Base-by-base conservation (phyloP, 2,113 vertebrate species). In the Actenoides hombroni region DNA sequence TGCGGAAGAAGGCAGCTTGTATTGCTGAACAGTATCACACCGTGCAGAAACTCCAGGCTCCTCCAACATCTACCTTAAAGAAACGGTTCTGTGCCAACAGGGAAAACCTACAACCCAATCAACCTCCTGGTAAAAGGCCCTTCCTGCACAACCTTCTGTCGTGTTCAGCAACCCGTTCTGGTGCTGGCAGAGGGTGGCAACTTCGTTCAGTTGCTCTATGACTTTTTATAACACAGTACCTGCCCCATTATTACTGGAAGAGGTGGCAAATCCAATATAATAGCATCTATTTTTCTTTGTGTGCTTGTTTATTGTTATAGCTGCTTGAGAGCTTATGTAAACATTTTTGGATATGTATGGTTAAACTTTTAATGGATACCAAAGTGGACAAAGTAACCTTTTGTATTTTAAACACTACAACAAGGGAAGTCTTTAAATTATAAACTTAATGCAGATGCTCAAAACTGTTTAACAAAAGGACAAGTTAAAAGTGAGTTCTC, bases 31-130 rank as follows among this genome's bases (percentile, higher is more conserved):
- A 98, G 87, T 98, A 98, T 51, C 97, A 98, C 15, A 96, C 98
- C 0, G 97, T 98, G 31, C 95, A 97, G 7, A 98, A 96, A 56
- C 93, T 97, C 70, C 92, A 98, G 76, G 90, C 90, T 42, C 97
- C 98, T 20, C 93, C 97, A 4, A 86, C 95, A 24, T 95, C 97
- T 17, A 94, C 97, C 78, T 79, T 95, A n/a, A 99, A 99, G 97
- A 99, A 99, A 96, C 98, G 99, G 19, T 97, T 98, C 84, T 96
- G 97, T 48, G 91, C 96, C 29, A 97, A 98, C 89, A 93, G 96
- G 25, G 99, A 99, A 91, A 99, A 99, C 90, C 80, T 98, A 9
- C 98, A 98, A 35, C 99, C 98, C 35, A 97, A 97, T 16, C 97
- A 98, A 11, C 98, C 98, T 17, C 98, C 98, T 13, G 97, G 98